Percentiles rank a stretch among this genome's conserved stretches.
Evolutionary conservation across 2,888 invertebrate genomes (phyloP).

Genomic region (Sisyra nigra): DNA sequence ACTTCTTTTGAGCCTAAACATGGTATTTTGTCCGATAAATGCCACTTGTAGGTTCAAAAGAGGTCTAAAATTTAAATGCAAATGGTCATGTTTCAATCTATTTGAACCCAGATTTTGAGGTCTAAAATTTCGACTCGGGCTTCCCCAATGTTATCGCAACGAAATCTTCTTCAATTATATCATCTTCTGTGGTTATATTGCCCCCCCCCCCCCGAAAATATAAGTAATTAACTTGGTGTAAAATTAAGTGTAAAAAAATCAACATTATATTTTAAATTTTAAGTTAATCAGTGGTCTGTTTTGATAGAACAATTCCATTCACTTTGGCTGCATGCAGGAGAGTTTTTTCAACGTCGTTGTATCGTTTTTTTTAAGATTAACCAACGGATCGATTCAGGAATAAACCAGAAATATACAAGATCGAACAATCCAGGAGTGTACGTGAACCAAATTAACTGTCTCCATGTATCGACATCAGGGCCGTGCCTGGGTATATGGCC

Average conservation of each 20-base stretch:
- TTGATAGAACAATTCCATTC: slow-evolving; percentile 40
- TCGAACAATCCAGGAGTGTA: slow-evolving; percentile 53
- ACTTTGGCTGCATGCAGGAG: slow-evolving; percentile 42
- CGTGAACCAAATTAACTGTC: slow-evolving; percentile 40
- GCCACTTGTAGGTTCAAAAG: no score
- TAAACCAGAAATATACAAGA: slow-evolving; percentile 45
- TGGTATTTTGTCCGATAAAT: no score
- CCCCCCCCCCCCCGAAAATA: no score
- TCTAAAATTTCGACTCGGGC: no score
- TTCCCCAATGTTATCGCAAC: neutral
- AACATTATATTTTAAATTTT: neutral
- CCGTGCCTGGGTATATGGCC: slow-evolving; percentile 44
- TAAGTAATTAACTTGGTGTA: neutral
- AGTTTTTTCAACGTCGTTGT: slow-evolving; percentile 37
- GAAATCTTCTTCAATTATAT: no score
- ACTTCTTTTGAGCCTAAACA: no score
- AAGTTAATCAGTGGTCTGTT: slow-evolving; percentile 31
- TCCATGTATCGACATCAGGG: slow-evolving; percentile 54
- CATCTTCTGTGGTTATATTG: neutral
- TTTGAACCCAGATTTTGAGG: no score
- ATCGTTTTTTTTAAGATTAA: slow-evolving; percentile 42
- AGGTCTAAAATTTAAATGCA: no score
- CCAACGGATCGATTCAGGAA: slow-evolving; percentile 66
- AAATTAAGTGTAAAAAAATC: no score
- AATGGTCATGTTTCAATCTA: no score